phyloP scores from a whole-genome alignment of 1,140 invertebrate genomes.

The Bicyclus anynana region DNA sequence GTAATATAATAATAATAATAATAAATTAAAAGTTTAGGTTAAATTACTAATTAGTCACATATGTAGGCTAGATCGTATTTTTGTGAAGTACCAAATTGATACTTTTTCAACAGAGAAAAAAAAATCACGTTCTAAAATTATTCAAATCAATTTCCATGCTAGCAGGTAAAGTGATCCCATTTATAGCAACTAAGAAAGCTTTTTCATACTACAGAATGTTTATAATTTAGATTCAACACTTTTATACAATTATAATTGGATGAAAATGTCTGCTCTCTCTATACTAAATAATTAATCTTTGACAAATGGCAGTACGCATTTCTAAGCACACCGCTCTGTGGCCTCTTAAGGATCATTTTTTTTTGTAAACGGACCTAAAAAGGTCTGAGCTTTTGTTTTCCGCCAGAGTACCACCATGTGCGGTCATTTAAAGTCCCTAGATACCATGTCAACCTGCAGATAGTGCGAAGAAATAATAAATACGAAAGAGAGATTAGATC shows the following conservation, averaged over 20 bases:
- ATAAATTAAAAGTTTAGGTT: no score
- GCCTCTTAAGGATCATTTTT: slow-evolving; percentile 55
- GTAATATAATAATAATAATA: no score
- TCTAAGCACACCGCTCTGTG: slow-evolving; percentile 40
- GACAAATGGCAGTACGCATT: slow-evolving; percentile 32
- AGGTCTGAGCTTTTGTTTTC: slow-evolving; percentile 61
- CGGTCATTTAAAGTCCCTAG: slow-evolving; percentile 22
- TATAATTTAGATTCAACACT: no score
- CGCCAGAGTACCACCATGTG: slow-evolving; percentile 46
- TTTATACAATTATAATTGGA: not conserved
- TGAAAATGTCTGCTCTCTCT: not conserved
- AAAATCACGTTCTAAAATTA: no score
- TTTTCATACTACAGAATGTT: no score
- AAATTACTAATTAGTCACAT: no score
- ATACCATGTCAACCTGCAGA: not conserved
- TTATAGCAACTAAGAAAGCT: no score
- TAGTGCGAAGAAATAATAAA: not conserved
- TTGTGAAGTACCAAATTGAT: no score
- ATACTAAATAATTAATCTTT: slow-evolving; percentile 29
- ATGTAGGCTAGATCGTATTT: no score
- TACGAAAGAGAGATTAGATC: not conserved
- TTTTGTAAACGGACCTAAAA: slow-evolving; percentile 62
- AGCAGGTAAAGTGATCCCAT: no score
- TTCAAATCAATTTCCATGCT: no score
- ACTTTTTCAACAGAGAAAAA: no score